Conservation (phyloP, 2,797 vertebrate genomes). For the Pitangus sulphuratus region DNA sequence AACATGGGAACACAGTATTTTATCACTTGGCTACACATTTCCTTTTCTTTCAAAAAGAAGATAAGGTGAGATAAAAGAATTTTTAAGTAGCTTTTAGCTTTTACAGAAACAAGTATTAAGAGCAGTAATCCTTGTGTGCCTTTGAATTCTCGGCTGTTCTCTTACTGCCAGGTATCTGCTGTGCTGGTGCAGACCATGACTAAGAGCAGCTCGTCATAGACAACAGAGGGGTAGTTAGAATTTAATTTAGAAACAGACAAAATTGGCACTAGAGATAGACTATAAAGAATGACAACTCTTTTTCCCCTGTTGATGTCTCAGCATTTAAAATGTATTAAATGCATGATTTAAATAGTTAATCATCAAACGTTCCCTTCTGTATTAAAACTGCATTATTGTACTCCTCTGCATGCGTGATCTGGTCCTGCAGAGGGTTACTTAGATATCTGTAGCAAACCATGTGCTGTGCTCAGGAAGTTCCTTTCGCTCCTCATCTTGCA, state of each 20-base stretch:
- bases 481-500: neutral
- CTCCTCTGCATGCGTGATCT: neutral
- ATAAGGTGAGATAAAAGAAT: slow-evolving; percentile 11
- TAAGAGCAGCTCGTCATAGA: neutral
- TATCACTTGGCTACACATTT: slow-evolving; percentile 47
- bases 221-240: neutral
- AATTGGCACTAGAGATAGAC: neutral
- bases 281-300: neutral
- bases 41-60: slow-evolving; percentile 41
- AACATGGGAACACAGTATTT: neutral
- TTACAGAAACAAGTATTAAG: neutral
- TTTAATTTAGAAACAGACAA: neutral
- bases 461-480: neutral
- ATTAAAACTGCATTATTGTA: neutral
- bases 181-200: neutral
- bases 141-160: neutral
- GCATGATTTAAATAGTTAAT: neutral
- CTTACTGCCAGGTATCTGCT: neutral
- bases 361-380: neutral
- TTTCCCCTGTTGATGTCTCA: neutral
- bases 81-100: neutral
- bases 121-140: neutral
- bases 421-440: neutral
- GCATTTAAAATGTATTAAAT: neutral
- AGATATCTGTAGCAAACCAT: neutral